These are phyloP conservation scores for Trichoplusia ni DNA, from an alignment of 1,140 invertebrate genomes.

Conservation along the genomic window DNA sequence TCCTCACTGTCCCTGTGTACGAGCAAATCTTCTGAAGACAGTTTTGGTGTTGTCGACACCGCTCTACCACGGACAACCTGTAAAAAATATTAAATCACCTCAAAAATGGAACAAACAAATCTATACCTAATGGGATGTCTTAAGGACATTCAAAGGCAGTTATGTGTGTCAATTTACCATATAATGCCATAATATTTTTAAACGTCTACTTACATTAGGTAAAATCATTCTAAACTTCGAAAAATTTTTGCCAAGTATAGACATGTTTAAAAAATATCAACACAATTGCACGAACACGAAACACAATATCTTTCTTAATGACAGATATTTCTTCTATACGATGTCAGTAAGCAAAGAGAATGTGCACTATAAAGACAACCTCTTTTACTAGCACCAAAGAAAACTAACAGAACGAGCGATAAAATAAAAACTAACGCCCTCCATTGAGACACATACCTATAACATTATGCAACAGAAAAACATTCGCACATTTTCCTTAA, in stretches of 20 bases:
- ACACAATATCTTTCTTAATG: not conserved
- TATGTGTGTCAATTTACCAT: too few relatives aligned
- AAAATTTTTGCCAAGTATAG: not conserved
- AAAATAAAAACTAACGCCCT: too few relatives aligned
- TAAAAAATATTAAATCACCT: not conserved
- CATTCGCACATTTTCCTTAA: not conserved
- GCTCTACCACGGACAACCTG: slow-evolving; percentile 39
- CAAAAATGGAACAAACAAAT: not conserved
- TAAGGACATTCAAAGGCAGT: too few relatives aligned
- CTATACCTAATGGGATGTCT: too few relatives aligned
- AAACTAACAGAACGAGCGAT: too few relatives aligned
- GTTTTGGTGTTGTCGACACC: slow-evolving; percentile 36
- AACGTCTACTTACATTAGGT: slow-evolving; percentile 4
- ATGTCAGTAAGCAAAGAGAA: too few relatives aligned
- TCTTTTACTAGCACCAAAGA: too few relatives aligned
- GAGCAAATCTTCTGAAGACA: slow-evolving; percentile 52
- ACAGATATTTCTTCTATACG: too few relatives aligned
- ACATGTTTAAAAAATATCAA: not conserved
- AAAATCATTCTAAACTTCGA: not conserved
- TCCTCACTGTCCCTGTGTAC: slow-evolving; percentile 64
- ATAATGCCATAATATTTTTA: too few relatives aligned
- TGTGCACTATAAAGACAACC: too few relatives aligned
- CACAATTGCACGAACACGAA: not conserved
- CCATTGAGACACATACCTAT: not conserved
- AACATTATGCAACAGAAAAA: not conserved